Base-by-base conservation (phyloP, 2,797 vertebrate genomes). In the Betta splendens region DNA sequence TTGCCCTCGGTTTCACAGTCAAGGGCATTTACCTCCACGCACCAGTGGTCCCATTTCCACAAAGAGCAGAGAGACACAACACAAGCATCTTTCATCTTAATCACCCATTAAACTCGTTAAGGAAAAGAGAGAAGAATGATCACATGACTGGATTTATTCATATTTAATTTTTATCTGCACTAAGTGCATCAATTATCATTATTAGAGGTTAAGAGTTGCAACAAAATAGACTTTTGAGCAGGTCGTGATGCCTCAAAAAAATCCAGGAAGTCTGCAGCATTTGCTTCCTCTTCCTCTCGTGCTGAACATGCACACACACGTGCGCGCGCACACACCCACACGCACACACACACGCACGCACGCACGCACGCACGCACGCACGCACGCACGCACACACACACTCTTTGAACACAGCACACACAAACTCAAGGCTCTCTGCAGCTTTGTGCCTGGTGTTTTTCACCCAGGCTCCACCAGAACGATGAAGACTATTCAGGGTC, bases 371-470 rank as follows among this genome's bases (percentile, higher is more conserved):
- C n/a, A n/a, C n/a, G n/a, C n/a, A n/a, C n/a, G n/a, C n/a, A 25
- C 15, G 1, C 7, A 49, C 39, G 20, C 46, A 38, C 36, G 51
- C 22, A 4, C 37, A 37, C 13, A 37, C n/a, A 3, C 26, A 28
- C 38, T 54, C 20, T 29, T 20, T 28, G 43, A 46, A 38, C 47
- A 55, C 37, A 46, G 31, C 9, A 23, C 51, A 51, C 5, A 55
- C 25, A 67, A 70, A 72, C 59, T 72, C 79, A 25, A 37, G 50
- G 35, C 42, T 64, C 32, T 50, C 1, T 1, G 18, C 38, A 11
- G 50, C 50, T 59, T 69, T 55, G 53, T 67, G 59, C 40, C 37
- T 54, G 32, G 58, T 64, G 26, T 64, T 63, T 68, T 64, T 44
- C 38, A 22, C 17, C 51, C 45, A 2, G 37, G 40, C 38, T 9